Percentiles rank a stretch among this genome's conserved stretches.
These are phyloP conservation scores for Heterodera filipjevi DNA, from an alignment of 2,888 invertebrate genomes.

Conservation along the genomic window DNA sequence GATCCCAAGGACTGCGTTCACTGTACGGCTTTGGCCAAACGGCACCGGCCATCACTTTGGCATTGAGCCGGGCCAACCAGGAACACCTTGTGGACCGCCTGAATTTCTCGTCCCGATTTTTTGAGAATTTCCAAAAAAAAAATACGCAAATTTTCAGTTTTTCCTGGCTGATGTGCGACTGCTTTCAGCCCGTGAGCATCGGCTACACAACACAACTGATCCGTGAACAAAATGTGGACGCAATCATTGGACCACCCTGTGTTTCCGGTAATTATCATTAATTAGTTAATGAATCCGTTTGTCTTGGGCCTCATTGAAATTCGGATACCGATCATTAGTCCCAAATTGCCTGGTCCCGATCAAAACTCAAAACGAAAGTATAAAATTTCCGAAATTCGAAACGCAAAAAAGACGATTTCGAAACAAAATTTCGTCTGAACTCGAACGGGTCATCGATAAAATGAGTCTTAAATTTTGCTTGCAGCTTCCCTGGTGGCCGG, in stretches of 20 bases:
- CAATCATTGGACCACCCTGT: constrained; percentile 49
- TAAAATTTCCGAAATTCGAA: too few species aligned
- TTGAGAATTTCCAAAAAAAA: background rate
- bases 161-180: constrained; percentile 17
- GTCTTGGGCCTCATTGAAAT: too few species aligned
- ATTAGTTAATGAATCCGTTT: background rate
- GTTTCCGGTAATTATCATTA: constrained; percentile 23
- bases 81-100: constrained; percentile 38
- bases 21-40: constrained; percentile 47
- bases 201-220: constrained; percentile 44
- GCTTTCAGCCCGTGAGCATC: constrained; percentile 33
- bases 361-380: too few species aligned
- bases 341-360: too few species aligned
- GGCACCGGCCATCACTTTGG: constrained; percentile 44
- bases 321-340: too few species aligned
- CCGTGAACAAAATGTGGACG: constrained; percentile 42
- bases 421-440: background rate
- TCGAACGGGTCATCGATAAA: too few species aligned
- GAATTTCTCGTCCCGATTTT: constrained; percentile 37
- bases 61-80: constrained; percentile 39
- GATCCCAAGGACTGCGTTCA: constrained; percentile 28
- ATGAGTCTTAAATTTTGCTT: background rate
- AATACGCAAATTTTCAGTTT: background rate
- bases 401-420: too few species aligned
- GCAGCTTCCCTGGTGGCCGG: constrained; percentile 42